Conservation (phyloP, 2,113 vertebrate genomes). For the Hoplias malabaricus region DNA sequence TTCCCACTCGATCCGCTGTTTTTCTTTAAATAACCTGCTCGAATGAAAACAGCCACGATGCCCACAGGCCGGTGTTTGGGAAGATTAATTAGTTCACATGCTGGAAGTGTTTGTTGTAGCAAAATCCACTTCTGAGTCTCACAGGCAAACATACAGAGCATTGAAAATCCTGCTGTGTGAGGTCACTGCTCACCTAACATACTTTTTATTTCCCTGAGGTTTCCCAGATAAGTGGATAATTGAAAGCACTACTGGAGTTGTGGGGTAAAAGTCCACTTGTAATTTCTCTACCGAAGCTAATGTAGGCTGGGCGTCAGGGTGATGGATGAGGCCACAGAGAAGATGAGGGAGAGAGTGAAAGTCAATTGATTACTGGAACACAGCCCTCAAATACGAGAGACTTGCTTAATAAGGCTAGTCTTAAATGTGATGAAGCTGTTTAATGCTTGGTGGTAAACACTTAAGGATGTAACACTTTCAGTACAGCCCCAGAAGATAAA, state of each 20-base stretch:
- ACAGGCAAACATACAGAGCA: conserved; percentile 28
- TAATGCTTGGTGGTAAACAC: neutral
- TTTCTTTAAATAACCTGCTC: conserved; percentile 70
- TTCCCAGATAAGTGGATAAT: conserved; percentile 47
- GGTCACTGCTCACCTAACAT: conserved; percentile 37
- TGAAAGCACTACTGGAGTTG: conserved; percentile 43
- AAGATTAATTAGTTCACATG: conserved; percentile 78
- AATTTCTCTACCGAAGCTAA: conserved; percentile 31
- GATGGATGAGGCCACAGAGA: conserved; percentile 26
- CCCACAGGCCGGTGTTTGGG: conserved; percentile 71
- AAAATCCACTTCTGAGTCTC: conserved; percentile 38
- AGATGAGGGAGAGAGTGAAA: conserved; percentile 19
- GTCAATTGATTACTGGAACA: neutral
- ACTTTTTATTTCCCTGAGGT: neutral
- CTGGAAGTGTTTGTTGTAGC: conserved; percentile 63
- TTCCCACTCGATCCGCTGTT: conserved; percentile 74
- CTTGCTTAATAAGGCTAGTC: neutral
- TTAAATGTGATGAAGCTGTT: neutral
- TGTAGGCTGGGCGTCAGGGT: conserved; percentile 24
- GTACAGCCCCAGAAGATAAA: too few species aligned
- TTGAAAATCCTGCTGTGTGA: conserved; percentile 36
- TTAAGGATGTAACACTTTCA: neutral
- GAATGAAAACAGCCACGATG: conserved; percentile 74
- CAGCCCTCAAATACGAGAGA: conserved; percentile 4
- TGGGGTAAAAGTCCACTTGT: conserved; percentile 21